phyloP scores from a whole-genome alignment of 2,888 invertebrate species.

The Serrognathus titanus region DNA sequence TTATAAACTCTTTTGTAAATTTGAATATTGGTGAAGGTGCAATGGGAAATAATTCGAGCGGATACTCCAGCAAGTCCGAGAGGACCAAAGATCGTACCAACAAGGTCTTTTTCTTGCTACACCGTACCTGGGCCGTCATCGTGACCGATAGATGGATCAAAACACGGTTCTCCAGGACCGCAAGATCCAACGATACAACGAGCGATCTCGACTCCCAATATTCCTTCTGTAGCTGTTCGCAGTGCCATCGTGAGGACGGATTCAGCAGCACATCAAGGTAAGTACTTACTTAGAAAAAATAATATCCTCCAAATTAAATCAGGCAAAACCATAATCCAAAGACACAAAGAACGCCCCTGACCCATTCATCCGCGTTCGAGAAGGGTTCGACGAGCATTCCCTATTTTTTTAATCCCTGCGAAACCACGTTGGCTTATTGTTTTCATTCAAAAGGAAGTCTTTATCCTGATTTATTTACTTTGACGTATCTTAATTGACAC shows the following conservation, averaged over 20 bases:
- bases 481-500: too few relatives aligned
- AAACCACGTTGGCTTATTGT: too few relatives aligned
- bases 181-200: slow-evolving; percentile 11
- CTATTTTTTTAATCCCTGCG: too few relatives aligned
- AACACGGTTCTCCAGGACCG: slow-evolving; percentile 18
- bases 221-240: slow-evolving; percentile 43
- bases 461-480: too few relatives aligned
- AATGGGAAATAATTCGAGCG: slow-evolving; percentile 24
- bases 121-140: slow-evolving; percentile 44
- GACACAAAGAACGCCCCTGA: too few relatives aligned
- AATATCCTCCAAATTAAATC: too few relatives aligned
- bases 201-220: slow-evolving; percentile 40
- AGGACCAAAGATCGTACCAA: slow-evolving; percentile 23
- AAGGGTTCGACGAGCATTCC: too few relatives aligned
- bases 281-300: not conserved
- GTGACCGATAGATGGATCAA: slow-evolving; percentile 36
- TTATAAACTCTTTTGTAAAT: not conserved
- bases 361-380: too few relatives aligned
- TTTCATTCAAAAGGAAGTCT: too few relatives aligned
- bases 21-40: not conserved
- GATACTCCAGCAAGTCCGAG: slow-evolving; percentile 18
- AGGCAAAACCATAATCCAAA: too few relatives aligned
- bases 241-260: slow-evolving; percentile 40
- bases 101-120: slow-evolving; percentile 39
- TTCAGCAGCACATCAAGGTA: slow-evolving; percentile 19